Conservation (phyloP, 1,140 invertebrate genomes). For the Aphaenogaster rudis region DNA sequence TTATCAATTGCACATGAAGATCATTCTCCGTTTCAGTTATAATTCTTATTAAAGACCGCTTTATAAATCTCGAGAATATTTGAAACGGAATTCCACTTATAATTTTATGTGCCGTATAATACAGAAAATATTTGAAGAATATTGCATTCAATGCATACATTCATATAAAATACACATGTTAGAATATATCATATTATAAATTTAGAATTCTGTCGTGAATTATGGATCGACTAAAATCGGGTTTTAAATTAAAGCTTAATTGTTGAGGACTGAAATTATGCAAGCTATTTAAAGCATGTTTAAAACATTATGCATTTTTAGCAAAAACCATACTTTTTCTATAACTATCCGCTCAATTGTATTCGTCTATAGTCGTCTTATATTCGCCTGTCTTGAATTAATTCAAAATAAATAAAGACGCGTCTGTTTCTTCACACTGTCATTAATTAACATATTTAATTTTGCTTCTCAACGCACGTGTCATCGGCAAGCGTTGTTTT, state of each 20-base stretch:
- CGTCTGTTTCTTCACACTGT: background rate
- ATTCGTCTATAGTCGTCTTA: too few species aligned
- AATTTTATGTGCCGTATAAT: background rate
- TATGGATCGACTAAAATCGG: background rate
- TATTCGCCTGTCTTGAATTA: background rate
- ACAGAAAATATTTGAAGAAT: conserved; percentile 18
- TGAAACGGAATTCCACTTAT: background rate
- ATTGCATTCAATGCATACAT: background rate
- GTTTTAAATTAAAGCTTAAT: background rate
- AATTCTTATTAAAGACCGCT: background rate
- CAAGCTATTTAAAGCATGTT: background rate
- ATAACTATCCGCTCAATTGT: background rate
- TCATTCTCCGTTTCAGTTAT: background rate
- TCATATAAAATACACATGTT: too few species aligned
- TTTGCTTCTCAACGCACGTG: background rate
- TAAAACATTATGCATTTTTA: background rate
- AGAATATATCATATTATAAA: background rate
- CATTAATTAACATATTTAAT: background rate
- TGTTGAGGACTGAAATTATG: background rate
- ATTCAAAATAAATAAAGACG: background rate
- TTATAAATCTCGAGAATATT: background rate
- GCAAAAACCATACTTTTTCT: background rate
- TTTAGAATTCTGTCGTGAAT: background rate
- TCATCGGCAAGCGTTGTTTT: background rate
- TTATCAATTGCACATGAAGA: background rate